Evolutionary conservation across 2,888 invertebrate genomes (phyloP).

Genomic region (Macrophya annulata): DNA sequence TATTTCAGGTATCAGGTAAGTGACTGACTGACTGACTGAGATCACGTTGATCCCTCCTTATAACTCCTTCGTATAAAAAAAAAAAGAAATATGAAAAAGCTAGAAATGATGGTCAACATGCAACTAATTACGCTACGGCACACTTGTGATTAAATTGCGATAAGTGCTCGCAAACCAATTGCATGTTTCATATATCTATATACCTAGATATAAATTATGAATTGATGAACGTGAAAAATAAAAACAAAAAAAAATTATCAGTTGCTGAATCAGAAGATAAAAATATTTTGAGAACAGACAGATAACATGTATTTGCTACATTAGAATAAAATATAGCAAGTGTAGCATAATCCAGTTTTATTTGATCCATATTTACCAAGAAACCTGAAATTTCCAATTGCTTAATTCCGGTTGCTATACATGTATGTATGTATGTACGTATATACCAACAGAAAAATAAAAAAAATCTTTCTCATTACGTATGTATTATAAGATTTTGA

Average conservation of each 20-base stretch:
- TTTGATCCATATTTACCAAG: neutral
- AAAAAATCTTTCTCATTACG: no score
- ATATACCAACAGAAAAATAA: no score
- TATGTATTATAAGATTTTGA: no score
- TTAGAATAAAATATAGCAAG: neutral
- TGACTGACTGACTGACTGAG: neutral
- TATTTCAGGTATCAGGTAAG: neutral
- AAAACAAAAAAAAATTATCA: neutral
- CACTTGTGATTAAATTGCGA: neutral
- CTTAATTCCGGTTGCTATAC: no score
- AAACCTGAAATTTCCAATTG: neutral
- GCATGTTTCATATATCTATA: no score
- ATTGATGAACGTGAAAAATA: neutral
- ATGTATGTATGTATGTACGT: no score
- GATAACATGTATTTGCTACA: neutral
- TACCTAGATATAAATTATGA: neutral
- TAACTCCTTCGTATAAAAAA: neutral
- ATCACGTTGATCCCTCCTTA: neutral
- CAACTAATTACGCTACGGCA: neutral
- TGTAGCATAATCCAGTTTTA: neutral
- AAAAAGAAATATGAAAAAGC: neutral
- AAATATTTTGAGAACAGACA: neutral
- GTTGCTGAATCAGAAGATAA: neutral
- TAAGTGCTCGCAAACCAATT: neutral
- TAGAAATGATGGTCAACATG: neutral